phyloP scores from a whole-genome alignment of 1,140 invertebrate genomes.

The Heliothis subflexa region DNA sequence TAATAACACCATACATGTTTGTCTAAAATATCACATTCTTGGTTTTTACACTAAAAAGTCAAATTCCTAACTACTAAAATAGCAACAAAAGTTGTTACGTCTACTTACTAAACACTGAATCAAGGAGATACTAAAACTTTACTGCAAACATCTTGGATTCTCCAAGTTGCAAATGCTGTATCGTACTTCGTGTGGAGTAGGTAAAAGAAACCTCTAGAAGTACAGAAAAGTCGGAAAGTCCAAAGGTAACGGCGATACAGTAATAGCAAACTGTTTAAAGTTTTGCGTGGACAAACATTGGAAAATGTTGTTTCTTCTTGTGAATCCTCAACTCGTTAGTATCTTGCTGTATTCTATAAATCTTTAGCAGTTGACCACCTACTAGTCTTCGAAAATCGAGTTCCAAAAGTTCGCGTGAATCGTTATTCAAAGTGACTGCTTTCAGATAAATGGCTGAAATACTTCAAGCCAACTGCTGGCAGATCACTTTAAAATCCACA shows the following conservation, averaged over 20 bases:
- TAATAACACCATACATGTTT: too few species aligned
- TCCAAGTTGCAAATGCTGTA: constrained; percentile 4
- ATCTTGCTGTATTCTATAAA: neutral
- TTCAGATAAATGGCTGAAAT: neutral
- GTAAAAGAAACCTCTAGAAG: constrained; percentile 5
- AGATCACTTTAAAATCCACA: constrained; percentile 23
- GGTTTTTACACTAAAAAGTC: too few species aligned
- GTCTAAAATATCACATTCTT: too few species aligned
- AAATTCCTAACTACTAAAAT: too few species aligned
- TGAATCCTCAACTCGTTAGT: neutral
- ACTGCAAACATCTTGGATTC: constrained; percentile 9
- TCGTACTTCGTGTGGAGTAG: constrained; percentile 16
- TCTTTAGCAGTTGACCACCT: neutral
- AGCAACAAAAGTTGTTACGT: too few species aligned
- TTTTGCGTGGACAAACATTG: neutral
- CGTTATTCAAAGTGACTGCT: neutral
- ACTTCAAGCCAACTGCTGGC: neutral
- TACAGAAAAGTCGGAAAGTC: constrained; percentile 1
- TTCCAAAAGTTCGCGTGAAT: neutral
- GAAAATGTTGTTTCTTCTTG: neutral
- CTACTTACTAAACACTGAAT: neutral
- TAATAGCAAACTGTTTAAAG: constrained; percentile 13
- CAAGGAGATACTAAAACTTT: neutral
- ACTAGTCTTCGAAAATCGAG: neutral
- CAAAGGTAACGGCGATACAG: constrained; percentile 4